These are phyloP conservation scores for Caenorhabditis doughertyi DNA, from an alignment of 2,888 invertebrate species.

Conservation along the genomic window DNA sequence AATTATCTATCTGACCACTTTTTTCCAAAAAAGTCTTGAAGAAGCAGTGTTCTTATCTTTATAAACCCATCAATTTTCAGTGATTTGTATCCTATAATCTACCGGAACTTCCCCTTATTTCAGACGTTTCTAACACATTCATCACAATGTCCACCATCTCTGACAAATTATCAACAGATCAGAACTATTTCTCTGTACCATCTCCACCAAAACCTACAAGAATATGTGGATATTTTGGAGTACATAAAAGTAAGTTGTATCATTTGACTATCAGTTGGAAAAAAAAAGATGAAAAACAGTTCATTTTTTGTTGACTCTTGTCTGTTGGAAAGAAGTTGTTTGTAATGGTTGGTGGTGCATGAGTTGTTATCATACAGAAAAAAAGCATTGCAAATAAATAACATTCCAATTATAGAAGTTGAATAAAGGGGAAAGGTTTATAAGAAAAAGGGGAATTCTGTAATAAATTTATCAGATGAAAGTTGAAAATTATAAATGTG, in stretches of 20 bases:
- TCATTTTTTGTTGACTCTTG: slow-evolving; percentile 28
- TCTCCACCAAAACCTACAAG: slow-evolving; percentile 56
- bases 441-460: neutral
- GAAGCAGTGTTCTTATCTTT: neutral
- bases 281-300: neutral
- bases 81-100: slow-evolving; percentile 22
- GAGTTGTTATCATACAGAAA: slow-evolving; percentile 2
- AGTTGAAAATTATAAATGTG: neutral
- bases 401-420: neutral
- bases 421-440: too few species aligned
- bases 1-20: slow-evolving; percentile 8
- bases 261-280: neutral
- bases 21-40: neutral
- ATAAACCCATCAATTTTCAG: neutral
- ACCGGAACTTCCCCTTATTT: slow-evolving; percentile 16
- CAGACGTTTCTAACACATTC: slow-evolving; percentile 47
- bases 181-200: slow-evolving; percentile 51
- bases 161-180: slow-evolving; percentile 62
- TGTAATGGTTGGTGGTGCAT: neutral
- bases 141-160: slow-evolving; percentile 68
- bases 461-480: too few species aligned
- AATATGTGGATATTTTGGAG: slow-evolving; percentile 57
- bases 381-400: neutral
- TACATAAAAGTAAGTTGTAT: slow-evolving; percentile 59
- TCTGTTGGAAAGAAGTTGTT: neutral